Evolutionary conservation across 2,888 invertebrate genomes (phyloP).

Genomic region (Machimus rusticus): DNA sequence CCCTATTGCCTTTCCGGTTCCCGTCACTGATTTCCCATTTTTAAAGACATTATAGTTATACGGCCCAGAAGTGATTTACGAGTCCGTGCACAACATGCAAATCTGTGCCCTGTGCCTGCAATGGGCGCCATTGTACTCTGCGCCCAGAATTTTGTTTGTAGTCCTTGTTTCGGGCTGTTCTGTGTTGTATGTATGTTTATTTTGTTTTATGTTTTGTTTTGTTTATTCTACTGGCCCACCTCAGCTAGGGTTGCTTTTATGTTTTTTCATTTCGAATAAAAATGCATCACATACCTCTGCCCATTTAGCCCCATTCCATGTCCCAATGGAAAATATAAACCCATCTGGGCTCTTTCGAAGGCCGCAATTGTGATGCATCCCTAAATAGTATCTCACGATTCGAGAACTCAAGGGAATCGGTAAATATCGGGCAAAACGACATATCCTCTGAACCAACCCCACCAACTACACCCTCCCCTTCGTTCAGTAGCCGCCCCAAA

Average conservation of each 20-base stretch:
- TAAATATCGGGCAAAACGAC: background rate
- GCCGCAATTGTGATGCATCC: constrained; percentile 33
- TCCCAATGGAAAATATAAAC: background rate
- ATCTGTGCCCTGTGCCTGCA: constrained; percentile 6
- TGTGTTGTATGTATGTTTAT: background rate
- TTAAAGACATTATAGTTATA: constrained; percentile 27
- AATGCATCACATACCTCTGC: background rate
- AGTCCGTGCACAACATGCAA: constrained; percentile 34
- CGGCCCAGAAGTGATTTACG: constrained; percentile 28
- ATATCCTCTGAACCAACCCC: background rate
- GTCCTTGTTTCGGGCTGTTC: background rate
- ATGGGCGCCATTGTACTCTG: background rate
- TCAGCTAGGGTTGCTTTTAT: background rate
- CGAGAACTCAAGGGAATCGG: constrained; percentile 8
- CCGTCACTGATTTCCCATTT: constrained; percentile 18
- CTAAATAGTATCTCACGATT: background rate
- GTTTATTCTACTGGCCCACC: background rate
- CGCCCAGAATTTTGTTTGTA: background rate
- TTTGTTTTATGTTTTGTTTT: background rate
- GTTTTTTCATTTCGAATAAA: constrained; percentile 32
- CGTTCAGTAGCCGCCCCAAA: background rate
- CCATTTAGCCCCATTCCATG: background rate
- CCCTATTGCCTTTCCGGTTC: background rate
- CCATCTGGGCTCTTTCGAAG: background rate
- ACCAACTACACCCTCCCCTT: background rate